These are phyloP conservation scores for Megaceryle torquata DNA, from an alignment of 2,113 vertebrate genomes.

Conservation along the genomic window DNA sequence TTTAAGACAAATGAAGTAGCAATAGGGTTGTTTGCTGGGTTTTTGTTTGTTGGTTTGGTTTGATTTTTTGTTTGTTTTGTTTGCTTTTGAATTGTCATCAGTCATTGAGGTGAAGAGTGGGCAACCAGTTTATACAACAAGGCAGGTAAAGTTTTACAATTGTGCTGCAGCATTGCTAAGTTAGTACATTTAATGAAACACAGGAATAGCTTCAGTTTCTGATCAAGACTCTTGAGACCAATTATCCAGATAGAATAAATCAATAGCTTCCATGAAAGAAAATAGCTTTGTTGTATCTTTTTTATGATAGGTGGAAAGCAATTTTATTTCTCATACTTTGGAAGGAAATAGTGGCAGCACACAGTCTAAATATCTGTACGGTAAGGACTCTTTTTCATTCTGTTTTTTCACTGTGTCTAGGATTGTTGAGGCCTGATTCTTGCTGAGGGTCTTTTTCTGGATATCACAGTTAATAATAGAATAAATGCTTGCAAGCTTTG, in stretches of 20 bases:
- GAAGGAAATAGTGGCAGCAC: not conserved
- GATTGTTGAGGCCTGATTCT: not conserved
- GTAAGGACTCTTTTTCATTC: not conserved
- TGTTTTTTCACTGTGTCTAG: not conserved
- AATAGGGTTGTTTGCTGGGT: fast-evolving
- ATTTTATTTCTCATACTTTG: not conserved
- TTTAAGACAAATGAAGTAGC: not conserved
- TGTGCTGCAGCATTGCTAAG: not conserved
- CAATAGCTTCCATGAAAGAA: not conserved
- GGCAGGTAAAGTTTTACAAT: not conserved
- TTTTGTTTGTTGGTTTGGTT: not conserved
- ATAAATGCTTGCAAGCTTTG: not conserved
- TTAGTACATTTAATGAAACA: not conserved
- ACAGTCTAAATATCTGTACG: not conserved
- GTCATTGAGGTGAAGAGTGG: not conserved
- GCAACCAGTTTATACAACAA: not conserved
- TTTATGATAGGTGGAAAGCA: not conserved
- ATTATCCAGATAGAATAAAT: not conserved
- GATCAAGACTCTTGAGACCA: not conserved
- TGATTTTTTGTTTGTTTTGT: not conserved
- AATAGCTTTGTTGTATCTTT: not conserved
- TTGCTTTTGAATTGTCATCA: not conserved
- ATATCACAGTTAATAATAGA: not conserved
- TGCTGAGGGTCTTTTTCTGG: not conserved
- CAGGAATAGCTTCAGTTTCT: not conserved